A percentile compares a stretch with the other conserved stretches of the same genome.
Conservation (phyloP, 2,113 vertebrate genomes). For the Orientallactaga bullata region DNA sequence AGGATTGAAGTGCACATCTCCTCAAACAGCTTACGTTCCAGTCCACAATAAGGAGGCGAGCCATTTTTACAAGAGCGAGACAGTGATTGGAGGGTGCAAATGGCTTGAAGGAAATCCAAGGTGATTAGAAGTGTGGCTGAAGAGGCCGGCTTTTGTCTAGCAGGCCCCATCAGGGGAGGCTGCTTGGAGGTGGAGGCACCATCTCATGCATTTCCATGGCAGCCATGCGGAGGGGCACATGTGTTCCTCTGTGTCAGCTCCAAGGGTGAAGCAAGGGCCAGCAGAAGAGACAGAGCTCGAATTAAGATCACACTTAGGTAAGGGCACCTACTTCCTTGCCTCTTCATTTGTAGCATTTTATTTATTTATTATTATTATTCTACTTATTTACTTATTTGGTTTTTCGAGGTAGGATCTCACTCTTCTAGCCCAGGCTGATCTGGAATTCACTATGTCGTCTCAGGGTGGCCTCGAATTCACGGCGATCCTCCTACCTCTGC, state of each 20-base stretch:
- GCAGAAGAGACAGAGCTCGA: too few relatives aligned
- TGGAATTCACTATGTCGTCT: too few relatives aligned
- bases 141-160: not conserved
- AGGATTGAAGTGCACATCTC: not conserved
- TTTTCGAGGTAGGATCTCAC: too few relatives aligned
- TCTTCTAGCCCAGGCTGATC: too few relatives aligned
- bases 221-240: fast-evolving
- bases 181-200: not conserved
- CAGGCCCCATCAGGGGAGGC: not conserved
- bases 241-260: not conserved
- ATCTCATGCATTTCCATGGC: not conserved
- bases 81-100: not conserved
- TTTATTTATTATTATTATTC: not conserved
- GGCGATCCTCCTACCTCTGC: too few relatives aligned
- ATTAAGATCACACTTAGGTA: not conserved
- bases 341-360: not conserved
- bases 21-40: not conserved
- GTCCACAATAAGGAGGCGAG: not conserved
- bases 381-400: too few relatives aligned
- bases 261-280: not conserved
- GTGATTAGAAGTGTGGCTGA: not conserved
- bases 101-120: not conserved
- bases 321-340: not conserved
- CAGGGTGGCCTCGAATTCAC: too few relatives aligned
- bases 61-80: not conserved